phyloP scores from a whole-genome alignment of 2,113 vertebrate genomes.

The Synchiropus splendidus region DNA sequence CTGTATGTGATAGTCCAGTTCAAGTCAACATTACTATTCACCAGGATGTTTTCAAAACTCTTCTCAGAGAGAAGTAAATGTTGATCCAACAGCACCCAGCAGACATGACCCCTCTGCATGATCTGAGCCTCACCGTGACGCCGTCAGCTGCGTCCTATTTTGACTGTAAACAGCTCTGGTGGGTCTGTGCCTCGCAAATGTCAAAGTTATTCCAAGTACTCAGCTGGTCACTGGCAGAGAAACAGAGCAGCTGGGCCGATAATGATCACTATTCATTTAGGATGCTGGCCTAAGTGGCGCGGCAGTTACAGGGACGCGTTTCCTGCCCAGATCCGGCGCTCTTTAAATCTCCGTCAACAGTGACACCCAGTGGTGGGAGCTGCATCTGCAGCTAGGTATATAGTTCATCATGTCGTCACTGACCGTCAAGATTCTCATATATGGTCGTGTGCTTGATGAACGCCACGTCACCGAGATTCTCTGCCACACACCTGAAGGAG shows the following conservation, averaged over 20 bases:
- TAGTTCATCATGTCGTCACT: constrained; percentile 15
- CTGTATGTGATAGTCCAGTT: no score
- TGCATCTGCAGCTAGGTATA: neutral
- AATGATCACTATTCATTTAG: constrained; percentile 61
- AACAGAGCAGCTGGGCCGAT: constrained; percentile 43
- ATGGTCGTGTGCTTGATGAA: constrained; percentile 72
- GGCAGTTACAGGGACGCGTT: constrained; percentile 36
- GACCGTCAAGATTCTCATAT: constrained; percentile 67
- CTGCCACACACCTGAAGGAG: constrained; percentile 67
- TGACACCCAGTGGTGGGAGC: constrained; percentile 49
- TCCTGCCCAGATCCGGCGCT: no score
- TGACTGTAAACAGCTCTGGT: no score
- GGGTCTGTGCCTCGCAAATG: no score
- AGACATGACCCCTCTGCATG: no score
- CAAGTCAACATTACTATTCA: no score
- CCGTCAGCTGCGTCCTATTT: no score
- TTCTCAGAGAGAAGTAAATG: no score
- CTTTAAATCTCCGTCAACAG: constrained; percentile 19
- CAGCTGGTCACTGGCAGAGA: constrained; percentile 17
- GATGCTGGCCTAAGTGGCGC: constrained; percentile 44
- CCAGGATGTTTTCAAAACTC: no score
- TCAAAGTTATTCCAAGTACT: constrained; percentile 3
- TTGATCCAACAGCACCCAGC: no score
- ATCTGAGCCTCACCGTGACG: no score
- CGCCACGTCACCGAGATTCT: constrained; percentile 71